Percentiles rank a stretch among this genome's conserved stretches.
Conservation (phyloP, 2,113 vertebrate genomes). For the Fukomys damarensis region DNA sequence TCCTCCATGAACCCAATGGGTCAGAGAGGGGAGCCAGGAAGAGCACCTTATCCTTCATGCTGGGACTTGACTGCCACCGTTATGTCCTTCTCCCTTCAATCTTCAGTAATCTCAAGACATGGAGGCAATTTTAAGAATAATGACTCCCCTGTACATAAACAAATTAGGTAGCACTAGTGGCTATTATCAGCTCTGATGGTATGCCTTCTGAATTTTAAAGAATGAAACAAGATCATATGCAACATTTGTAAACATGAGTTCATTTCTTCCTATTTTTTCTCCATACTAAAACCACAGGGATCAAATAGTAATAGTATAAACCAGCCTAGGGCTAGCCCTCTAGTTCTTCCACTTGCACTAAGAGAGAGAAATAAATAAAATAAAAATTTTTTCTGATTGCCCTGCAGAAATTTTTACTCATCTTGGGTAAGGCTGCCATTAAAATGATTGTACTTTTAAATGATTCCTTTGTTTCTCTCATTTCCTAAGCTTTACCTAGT, state of each 20-base stretch:
- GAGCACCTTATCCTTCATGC: not conserved
- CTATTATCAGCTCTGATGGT: not conserved
- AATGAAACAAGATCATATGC: constrained; percentile 37
- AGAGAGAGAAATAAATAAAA: constrained; percentile 69
- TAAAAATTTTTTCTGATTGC: constrained; percentile 63
- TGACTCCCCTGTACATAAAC: not conserved
- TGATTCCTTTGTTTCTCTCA: constrained; percentile 66
- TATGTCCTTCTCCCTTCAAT: not conserved
- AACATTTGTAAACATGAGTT: constrained; percentile 60
- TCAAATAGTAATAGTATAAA: constrained; percentile 53
- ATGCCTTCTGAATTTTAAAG: constrained; percentile 57
- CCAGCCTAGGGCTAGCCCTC: constrained; percentile 62
- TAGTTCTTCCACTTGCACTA: constrained; percentile 57
- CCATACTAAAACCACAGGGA: constrained; percentile 55
- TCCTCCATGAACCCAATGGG: not conserved
- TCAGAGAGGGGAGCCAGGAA: not conserved
- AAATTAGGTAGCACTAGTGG: not conserved
- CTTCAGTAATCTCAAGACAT: constrained; percentile 16
- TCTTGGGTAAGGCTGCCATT: constrained; percentile 53
- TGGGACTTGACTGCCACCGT: not conserved
- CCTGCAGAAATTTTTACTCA: constrained; percentile 64
- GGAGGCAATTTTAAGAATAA: constrained; percentile 47
- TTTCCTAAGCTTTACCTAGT: constrained; percentile 60
- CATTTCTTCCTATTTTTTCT: constrained; percentile 52
- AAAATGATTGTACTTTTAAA: constrained; percentile 64